phyloP scores from a whole-genome alignment of 2,888 invertebrate species.

The Abrostola triplasia region DNA sequence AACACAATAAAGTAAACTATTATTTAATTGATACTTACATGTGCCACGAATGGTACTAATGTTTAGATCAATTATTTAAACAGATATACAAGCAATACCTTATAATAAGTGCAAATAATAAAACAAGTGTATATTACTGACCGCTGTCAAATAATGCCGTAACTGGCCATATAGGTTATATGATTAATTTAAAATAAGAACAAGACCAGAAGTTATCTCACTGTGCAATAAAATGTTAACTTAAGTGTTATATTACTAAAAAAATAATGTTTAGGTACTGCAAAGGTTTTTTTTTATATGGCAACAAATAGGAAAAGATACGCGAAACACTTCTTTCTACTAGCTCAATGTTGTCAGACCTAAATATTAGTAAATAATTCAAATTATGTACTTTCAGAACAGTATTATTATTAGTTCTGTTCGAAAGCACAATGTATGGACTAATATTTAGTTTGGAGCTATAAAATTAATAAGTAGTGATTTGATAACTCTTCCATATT shows the following conservation, averaged over 20 bases:
- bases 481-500: not conserved
- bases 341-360: not conserved
- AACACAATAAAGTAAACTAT: conserved; percentile 4
- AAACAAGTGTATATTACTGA: conserved; percentile 56
- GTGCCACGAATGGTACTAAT: not conserved
- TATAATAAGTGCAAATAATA: conserved; percentile 46
- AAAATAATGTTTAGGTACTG: not conserved
- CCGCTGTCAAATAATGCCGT: conserved; percentile 41
- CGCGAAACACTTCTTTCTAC: not conserved
- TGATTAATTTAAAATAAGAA: conserved; percentile 29
- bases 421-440: too few species aligned
- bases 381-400: not conserved
- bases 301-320: not conserved
- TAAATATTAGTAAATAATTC: not conserved
- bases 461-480: too few species aligned
- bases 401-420: too few species aligned
- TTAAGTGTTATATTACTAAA: conserved; percentile 14
- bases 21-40: conserved; percentile 11
- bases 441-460: too few species aligned
- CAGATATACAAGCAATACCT: not conserved
- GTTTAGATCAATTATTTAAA: not conserved
- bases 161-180: conserved; percentile 47
- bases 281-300: not conserved
- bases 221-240: conserved; percentile 59
- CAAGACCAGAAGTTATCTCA: conserved; percentile 59